Conservation (phyloP, 2,888 invertebrate genomes). For the Brachycybe producta region DNA sequence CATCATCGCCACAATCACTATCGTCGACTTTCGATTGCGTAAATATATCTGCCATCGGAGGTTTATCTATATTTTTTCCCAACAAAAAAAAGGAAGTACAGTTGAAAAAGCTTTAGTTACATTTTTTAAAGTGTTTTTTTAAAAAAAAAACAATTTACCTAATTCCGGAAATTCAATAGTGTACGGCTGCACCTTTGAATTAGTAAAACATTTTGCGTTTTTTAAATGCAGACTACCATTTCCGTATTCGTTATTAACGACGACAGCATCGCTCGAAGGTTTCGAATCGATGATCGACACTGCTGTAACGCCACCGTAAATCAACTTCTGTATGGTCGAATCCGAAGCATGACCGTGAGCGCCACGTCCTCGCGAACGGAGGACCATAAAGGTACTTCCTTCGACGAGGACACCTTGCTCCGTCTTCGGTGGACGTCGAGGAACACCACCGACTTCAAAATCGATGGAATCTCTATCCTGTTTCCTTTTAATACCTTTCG, state of each 20-base stretch:
- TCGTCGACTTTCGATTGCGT: too few species aligned
- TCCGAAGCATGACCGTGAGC: neutral
- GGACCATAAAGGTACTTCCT: neutral
- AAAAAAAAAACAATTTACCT: neutral
- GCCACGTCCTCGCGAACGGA: neutral
- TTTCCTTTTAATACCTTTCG: neutral
- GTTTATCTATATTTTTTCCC: too few species aligned
- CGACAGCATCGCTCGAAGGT: neutral
- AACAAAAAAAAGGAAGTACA: too few species aligned
- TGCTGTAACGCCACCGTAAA: neutral
- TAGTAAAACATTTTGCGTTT: neutral
- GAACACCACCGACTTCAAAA: neutral
- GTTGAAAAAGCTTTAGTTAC: too few species aligned
- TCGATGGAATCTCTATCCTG: neutral
- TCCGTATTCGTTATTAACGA: neutral
- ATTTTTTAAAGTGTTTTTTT: too few species aligned
- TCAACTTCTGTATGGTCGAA: slow-evolving; percentile 1
- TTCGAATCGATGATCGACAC: neutral
- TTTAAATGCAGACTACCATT: neutral
- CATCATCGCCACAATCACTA: too few species aligned
- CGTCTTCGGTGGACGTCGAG: neutral
- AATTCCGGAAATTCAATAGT: neutral
- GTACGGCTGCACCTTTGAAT: neutral
- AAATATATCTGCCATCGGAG: too few species aligned
- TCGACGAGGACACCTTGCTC: neutral